These are phyloP conservation scores for Myathropa florea DNA, from an alignment of 2,888 invertebrate species.

Conservation along the genomic window DNA sequence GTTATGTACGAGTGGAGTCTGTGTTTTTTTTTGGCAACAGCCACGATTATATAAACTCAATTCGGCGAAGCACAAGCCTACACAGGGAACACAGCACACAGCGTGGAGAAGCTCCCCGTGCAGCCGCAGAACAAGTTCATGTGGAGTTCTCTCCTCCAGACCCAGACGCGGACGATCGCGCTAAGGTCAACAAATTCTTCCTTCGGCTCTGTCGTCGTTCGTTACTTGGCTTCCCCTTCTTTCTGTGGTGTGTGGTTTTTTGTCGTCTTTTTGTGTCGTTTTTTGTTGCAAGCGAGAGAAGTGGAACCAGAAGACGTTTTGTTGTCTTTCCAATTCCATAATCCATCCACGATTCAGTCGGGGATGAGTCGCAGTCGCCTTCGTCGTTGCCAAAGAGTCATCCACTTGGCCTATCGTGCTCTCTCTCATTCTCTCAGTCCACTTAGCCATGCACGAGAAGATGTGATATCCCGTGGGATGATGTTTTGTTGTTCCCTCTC, in stretches of 20 bases:
- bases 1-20: background rate
- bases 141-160: constrained; percentile 44
- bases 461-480: constrained; percentile 63
- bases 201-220: constrained; percentile 11
- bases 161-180: constrained; percentile 58
- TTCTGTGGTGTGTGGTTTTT: constrained; percentile 25
- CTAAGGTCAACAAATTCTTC: constrained; percentile 70
- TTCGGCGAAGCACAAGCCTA: constrained; percentile 55
- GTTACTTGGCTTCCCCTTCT: background rate
- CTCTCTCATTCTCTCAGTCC: constrained; percentile 11
- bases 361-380: constrained; percentile 49
- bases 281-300: constrained; percentile 41
- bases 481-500: constrained; percentile 40
- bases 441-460: constrained; percentile 24
- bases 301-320: constrained; percentile 57
- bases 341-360: constrained; percentile 60
- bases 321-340: constrained; percentile 62
- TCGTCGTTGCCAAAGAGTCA: constrained; percentile 1
- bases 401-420: constrained; percentile 41
- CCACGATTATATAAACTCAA: constrained; percentile 67
- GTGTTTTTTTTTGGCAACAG: constrained; percentile 32
- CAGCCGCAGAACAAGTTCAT: constrained; percentile 64
- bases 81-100: constrained; percentile 44
- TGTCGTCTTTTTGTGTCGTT: background rate
- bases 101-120: constrained; percentile 44